Evolutionary conservation across 2,888 invertebrate species (phyloP).

Genomic region (Gnatocerus cornutus): DNA sequence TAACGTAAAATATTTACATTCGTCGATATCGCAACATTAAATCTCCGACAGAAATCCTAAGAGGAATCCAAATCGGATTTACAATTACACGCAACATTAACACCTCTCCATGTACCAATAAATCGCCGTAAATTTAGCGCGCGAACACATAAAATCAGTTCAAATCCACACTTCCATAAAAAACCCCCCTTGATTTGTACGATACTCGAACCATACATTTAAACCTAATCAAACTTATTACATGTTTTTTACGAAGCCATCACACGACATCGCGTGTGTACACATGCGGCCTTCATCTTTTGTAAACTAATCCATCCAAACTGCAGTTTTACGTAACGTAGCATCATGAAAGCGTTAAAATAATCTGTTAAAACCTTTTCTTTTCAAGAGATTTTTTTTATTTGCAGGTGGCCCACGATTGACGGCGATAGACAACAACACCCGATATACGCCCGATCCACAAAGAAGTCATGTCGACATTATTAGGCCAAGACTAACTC

Average conservation of each 20-base stretch:
- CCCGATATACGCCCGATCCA: constrained; percentile 85
- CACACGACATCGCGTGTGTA: background rate
- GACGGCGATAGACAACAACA: constrained; percentile 46
- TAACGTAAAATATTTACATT: background rate
- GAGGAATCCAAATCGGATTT: background rate
- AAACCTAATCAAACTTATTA: too few relatives aligned
- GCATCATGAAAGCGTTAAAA: background rate
- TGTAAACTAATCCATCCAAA: constrained; percentile 2
- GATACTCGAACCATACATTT: too few relatives aligned
- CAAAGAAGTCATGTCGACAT: constrained; percentile 83
- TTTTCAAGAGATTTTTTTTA: background rate
- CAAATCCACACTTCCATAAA: background rate
- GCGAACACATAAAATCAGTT: background rate
- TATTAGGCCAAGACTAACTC: constrained; percentile 81
- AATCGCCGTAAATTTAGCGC: background rate
- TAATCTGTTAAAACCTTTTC: background rate
- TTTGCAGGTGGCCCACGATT: constrained; percentile 37
- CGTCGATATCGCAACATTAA: background rate
- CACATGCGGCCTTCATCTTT: background rate
- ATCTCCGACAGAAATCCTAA: background rate
- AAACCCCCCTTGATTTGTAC: background rate
- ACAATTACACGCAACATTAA: constrained; percentile 2
- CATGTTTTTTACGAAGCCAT: too few relatives aligned
- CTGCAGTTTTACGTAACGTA: background rate
- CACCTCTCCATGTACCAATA: background rate